Base-by-base conservation (phyloP, 2,797 vertebrate species). In the Paramormyrops hopkinsi region DNA sequence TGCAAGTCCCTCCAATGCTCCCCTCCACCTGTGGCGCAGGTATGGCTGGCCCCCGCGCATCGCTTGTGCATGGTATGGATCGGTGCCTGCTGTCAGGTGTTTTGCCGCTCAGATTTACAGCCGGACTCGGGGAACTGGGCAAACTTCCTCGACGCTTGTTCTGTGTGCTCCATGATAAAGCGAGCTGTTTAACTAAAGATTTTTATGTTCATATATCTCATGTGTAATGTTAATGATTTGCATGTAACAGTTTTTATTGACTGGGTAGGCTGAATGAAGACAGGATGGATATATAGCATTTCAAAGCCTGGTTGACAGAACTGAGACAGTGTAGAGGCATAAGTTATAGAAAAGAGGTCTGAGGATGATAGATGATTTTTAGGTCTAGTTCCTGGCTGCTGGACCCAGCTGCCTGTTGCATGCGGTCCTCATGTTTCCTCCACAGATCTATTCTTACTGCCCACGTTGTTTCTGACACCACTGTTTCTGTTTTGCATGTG, bases 1-100 rank as follows among this genome's bases (percentile, higher is more conserved):
- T 97, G 96, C 97, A 98, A 95, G 96, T 94, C 65, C 94, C 95
- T 85, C 96, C 96, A 85, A 94, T 95, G 90, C 94, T 95, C 87
- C 95, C 95, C 89, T 89, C 94, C 89, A 90, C 91, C 92, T 94
- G 95, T 91, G 94, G 94, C 91, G 91, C 96, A 94, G 97, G 97
- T 97, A 91, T 19, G 1, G 0, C 48, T 5, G 7, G 37, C 14
- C 29, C 37, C 41, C 4, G 0, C 1, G 12, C 69, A 37, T 14
- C 9, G 4, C 6, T 2, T 53, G 46, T 53, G 48, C 50, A 14
- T 17, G 83, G 48, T 53, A 17, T 53, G 48, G 46, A 53, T 53
- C 6, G 9, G 48, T 14, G 41, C 22, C 46, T 50, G 2, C 44
- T 17, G 44, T 46, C 44, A 84, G n/a, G 41, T 84, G 41, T n/a